phyloP scores from a whole-genome alignment of 2,888 invertebrate species.

The Diaperis boleti region DNA sequence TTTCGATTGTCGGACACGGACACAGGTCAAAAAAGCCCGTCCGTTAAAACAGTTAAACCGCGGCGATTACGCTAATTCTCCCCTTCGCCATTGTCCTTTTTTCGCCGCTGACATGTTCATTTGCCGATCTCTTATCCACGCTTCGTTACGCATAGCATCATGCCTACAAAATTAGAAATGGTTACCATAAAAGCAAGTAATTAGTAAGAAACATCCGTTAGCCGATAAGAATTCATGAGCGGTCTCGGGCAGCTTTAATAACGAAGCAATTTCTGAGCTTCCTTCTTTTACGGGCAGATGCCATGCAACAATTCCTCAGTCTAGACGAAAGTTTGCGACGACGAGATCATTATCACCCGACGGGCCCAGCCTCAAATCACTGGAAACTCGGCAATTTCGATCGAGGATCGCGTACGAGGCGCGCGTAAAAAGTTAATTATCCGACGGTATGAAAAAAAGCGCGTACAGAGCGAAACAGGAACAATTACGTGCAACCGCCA shows the following conservation, averaged over 20 bases:
- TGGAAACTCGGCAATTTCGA: constrained; percentile 16
- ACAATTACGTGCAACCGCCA: constrained; percentile 29
- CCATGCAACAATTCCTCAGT: constrained; percentile 36
- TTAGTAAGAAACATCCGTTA: constrained; percentile 5
- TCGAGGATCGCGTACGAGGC: neutral
- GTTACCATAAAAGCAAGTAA: constrained; percentile 1
- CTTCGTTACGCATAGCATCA: neutral
- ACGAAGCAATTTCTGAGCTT: constrained; percentile 28
- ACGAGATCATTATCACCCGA: too few species aligned
- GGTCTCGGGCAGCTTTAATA: constrained; percentile 17
- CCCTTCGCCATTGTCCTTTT: neutral
- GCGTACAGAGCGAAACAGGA: constrained; percentile 19
- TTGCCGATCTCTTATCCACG: neutral
- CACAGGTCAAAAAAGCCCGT: too few species aligned
- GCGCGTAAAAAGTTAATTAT: constrained; percentile 8
- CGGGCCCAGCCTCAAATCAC: constrained; percentile 21
- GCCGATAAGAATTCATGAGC: constrained; percentile 5
- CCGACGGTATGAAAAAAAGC: constrained; percentile 1
- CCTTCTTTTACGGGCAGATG: constrained; percentile 35
- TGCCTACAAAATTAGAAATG: neutral
- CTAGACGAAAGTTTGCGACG: constrained; percentile 40
- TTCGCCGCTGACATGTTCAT: neutral
- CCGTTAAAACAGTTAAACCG: neutral
- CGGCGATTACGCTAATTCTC: neutral
- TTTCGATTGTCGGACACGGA: too few species aligned